Conservation (phyloP, 2,888 invertebrate species). For the Leptarthrus brevirostris region DNA sequence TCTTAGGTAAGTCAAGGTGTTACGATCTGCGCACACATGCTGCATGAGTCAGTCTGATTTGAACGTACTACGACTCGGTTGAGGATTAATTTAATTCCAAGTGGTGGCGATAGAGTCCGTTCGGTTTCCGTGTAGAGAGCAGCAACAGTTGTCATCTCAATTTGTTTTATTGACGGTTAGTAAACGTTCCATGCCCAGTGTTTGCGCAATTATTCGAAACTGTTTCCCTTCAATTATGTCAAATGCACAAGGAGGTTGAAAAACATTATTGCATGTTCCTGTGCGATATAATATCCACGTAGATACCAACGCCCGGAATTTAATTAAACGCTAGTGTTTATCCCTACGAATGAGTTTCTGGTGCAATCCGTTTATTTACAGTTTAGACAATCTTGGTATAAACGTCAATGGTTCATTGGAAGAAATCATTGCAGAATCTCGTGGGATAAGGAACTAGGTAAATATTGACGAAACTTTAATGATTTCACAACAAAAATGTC, state of each 20-base stretch:
- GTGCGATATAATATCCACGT: not conserved
- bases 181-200: conserved; percentile 2
- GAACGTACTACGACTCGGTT: conserved; percentile 40
- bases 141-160: conserved; percentile 30
- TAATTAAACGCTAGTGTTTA: conserved; percentile 10
- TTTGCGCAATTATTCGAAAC: conserved; percentile 23
- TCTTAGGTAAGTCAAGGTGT: conserved; percentile 45
- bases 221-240: conserved; percentile 17
- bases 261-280: not conserved
- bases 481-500: conserved; percentile 23
- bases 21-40: conserved; percentile 29
- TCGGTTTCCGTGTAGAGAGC: not conserved
- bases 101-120: too few species aligned
- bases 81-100: conserved; percentile 30
- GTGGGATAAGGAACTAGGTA: conserved; percentile 19
- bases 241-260: not conserved
- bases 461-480: conserved; percentile 5
- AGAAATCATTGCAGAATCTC: too few species aligned
- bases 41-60: conserved; percentile 39
- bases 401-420: too few species aligned
- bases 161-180: conserved; percentile 16
- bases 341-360: not conserved
- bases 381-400: too few species aligned
- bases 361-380: too few species aligned
- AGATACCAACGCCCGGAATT: not conserved